Base-by-base conservation (phyloP, 1,140 invertebrate species). In the Goniozus legneri region DNA sequence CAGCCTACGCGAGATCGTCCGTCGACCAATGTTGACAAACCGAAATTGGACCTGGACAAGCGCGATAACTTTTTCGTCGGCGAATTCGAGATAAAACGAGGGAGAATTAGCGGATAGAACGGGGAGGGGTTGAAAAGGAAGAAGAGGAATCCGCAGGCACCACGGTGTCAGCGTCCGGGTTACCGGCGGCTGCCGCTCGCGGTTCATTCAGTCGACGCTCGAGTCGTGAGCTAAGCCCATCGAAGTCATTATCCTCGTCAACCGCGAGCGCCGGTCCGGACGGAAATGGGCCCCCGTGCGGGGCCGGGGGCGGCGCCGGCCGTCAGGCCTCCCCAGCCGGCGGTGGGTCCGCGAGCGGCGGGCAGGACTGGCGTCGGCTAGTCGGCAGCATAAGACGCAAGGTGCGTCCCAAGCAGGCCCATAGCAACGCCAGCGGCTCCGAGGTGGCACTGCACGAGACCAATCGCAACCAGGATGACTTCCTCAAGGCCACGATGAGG, bases 401-500 rank as follows among this genome's bases (percentile, higher is more conserved):
- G 42, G 73, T 75, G 18, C 60, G 67, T 39, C 59, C 69, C 4
- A 67, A 69, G 35, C 44, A 62, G 3, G 42, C 62, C 2, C 63
- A 66, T 21, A 54, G 56, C 47, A 66, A 57, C 36, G 55, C 52
- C 34, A 67, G 66, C 50, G 59, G 67, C 15, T 56, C 59, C 10
- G 68, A 71, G 38, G 56, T 54, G 6, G 47, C 54, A 35, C 50
- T 63, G 19, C 58, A 52, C 6, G 56, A 58, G 19, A 64, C 52
- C 19, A 52, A 56, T 30, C 66, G 47, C 14, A 64, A 75, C 45
- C 72, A 77, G 14, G 77, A 80, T 64, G 79, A 80, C 52, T 80
- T 81, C 58, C 69, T 84, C 14, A 80, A 81, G 47, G 81, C 82
- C 8, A 81, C 83, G 40, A 83, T 84, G 81, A 77, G 82, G 57